A percentile compares a stretch with the other conserved stretches of the same genome.
Evolutionary conservation across 2,888 invertebrate genomes (phyloP).

Genomic region (Caenorhabditis sp.): DNA sequence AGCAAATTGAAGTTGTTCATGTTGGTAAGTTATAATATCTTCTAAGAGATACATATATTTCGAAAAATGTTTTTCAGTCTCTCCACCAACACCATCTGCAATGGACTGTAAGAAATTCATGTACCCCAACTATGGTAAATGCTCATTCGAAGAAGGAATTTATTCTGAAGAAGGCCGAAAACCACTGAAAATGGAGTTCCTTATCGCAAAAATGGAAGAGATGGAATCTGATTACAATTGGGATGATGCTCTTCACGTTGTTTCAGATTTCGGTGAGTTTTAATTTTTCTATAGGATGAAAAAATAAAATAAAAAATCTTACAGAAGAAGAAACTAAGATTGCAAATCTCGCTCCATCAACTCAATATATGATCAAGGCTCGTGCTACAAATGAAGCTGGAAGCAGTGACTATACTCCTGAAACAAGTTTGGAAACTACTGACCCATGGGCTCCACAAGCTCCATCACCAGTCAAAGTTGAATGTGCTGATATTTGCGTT

Average conservation of each 20-base stretch:
- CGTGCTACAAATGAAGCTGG: slow-evolving; percentile 59
- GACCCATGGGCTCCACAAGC: slow-evolving; percentile 58
- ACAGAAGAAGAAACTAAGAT: slow-evolving; percentile 27
- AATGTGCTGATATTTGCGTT: slow-evolving; percentile 53
- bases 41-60: background rate
- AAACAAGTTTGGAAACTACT: slow-evolving; percentile 50
- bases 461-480: slow-evolving; percentile 44
- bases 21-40: slow-evolving; percentile 44
- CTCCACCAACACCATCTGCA: slow-evolving; percentile 43
- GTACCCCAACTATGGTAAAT: slow-evolving; percentile 57
- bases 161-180: slow-evolving; percentile 27
- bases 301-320: slow-evolving; percentile 16
- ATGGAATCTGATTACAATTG: slow-evolving; percentile 45
- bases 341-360: slow-evolving; percentile 41
- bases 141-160: slow-evolving; percentile 36
- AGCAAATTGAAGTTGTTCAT: slow-evolving; percentile 46
- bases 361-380: slow-evolving; percentile 52
- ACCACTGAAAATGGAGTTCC: slow-evolving; percentile 40
- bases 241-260: slow-evolving; percentile 26
- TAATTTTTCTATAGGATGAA: background rate
- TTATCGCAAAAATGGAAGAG: slow-evolving; percentile 39
- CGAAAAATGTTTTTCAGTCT: slow-evolving; percentile 29
- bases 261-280: slow-evolving; percentile 12
- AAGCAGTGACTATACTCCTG: slow-evolving; percentile 44
- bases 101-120: slow-evolving; percentile 50